Percentiles rank a stretch among this genome's conserved stretches.
Conservation (phyloP, 2,888 invertebrate species). For the Spicauda simplicius region DNA sequence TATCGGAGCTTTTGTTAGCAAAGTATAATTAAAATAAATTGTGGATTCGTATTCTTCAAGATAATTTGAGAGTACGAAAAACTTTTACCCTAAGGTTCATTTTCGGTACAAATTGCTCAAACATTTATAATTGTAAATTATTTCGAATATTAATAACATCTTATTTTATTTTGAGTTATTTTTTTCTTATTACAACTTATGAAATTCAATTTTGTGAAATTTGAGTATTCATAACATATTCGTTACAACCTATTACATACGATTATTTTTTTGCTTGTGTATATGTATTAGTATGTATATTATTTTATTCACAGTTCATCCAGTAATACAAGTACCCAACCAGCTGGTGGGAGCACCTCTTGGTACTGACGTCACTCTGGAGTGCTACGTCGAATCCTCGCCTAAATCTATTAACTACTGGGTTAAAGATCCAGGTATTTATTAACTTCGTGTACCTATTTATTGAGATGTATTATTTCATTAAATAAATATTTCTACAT, state of each 20-base stretch:
- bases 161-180: no score
- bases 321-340: conserved; percentile 96
- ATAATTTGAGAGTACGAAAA: background rate
- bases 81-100: background rate
- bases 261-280: no score
- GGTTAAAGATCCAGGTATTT: conserved; percentile 92
- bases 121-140: background rate
- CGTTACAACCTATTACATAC: no score
- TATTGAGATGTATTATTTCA: no score
- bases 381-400: conserved; percentile 94
- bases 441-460: no score
- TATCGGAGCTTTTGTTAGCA: background rate
- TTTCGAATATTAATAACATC: background rate
- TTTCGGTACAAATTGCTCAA: conserved; percentile 4
- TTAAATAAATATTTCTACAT: no score
- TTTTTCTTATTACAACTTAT: no score
- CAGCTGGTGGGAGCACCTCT: conserved; percentile 95
- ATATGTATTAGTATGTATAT: no score
- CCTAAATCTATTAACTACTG: conserved; percentile 96
- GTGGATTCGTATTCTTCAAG: background rate
- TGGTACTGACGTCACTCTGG: conserved; percentile 93
- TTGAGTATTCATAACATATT: no score
- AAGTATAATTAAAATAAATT: conserved; percentile 1
- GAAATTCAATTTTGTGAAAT: no score
- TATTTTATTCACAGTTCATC: conserved; percentile 88